Evolutionary conservation across 1,140 invertebrate species (phyloP).

Genomic region (Hycleus phaleratus): DNA sequence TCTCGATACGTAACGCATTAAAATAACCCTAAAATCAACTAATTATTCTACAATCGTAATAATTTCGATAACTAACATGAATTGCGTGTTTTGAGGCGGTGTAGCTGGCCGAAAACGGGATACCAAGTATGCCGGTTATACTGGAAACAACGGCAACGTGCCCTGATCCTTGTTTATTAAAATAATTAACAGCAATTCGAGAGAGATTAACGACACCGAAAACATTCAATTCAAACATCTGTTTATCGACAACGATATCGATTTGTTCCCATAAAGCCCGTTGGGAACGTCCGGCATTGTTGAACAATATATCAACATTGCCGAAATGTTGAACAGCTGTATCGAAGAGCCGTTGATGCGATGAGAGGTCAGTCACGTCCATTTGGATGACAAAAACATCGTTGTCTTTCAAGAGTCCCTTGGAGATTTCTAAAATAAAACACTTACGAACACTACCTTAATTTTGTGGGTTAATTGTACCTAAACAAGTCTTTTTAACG

Average conservation of each 20-base stretch:
- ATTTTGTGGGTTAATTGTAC: slow-evolving; percentile 39
- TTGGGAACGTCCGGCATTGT: slow-evolving; percentile 78
- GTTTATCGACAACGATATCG: slow-evolving; percentile 64
- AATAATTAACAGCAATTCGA: slow-evolving; percentile 59
- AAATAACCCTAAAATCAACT: slow-evolving; percentile 59
- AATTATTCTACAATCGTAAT: too few species aligned
- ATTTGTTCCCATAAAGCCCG: slow-evolving; percentile 69
- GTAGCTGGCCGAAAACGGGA: slow-evolving; percentile 69
- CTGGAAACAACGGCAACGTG: slow-evolving; percentile 70
- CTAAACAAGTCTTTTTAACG: slow-evolving; percentile 63
- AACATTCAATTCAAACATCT: slow-evolving; percentile 77
- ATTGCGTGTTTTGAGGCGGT: slow-evolving; percentile 74
- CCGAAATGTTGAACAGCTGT: slow-evolving; percentile 65
- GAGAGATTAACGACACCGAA: slow-evolving; percentile 66
- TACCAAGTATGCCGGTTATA: slow-evolving; percentile 58
- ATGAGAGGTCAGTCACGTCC: slow-evolving; percentile 56
- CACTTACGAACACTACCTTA: not conserved
- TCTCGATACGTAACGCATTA: slow-evolving; percentile 55
- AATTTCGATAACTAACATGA: slow-evolving; percentile 47
- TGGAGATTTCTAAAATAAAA: slow-evolving; percentile 39
- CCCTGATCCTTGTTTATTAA: slow-evolving; percentile 51
- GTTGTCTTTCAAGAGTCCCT: slow-evolving; percentile 45
- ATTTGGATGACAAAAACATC: slow-evolving; percentile 66
- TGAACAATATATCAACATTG: slow-evolving; percentile 67
- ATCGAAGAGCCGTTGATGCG: slow-evolving; percentile 56